A percentile compares a stretch with the other conserved stretches of the same genome.
Evolutionary conservation across 2,888 invertebrate genomes (phyloP).

Genomic region (Osmoderma eremita): DNA sequence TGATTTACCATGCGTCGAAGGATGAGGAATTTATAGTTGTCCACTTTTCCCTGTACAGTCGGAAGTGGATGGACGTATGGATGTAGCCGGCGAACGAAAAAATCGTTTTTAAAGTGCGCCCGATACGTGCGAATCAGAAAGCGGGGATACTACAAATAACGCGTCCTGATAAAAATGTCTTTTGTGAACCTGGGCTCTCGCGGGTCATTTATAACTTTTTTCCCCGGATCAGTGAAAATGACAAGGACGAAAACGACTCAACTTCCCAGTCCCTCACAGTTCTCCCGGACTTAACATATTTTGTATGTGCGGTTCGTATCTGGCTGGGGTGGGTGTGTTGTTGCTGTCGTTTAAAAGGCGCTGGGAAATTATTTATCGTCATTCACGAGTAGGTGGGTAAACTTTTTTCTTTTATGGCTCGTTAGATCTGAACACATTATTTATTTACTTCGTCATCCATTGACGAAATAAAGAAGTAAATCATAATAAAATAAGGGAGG

Average conservation of each 20-base stretch:
- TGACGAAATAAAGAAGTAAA: too few relatives aligned
- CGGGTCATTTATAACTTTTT: slow-evolving; percentile 33
- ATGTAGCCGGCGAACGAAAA: not conserved
- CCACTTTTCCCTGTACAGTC: not conserved
- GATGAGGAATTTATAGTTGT: slow-evolving; percentile 3
- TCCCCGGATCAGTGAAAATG: slow-evolving; percentile 22
- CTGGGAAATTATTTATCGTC: slow-evolving; percentile 1
- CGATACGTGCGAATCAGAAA: slow-evolving; percentile 17
- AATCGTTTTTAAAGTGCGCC: slow-evolving; percentile 4
- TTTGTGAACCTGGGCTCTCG: slow-evolving; percentile 19
- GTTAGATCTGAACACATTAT: slow-evolving; percentile 25
- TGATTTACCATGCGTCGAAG: not conserved
- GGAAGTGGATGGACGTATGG: not conserved
- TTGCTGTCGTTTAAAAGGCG: slow-evolving; percentile 3
- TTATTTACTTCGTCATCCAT: too few relatives aligned
- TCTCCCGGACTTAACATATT: not conserved
- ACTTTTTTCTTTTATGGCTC: slow-evolving; percentile 5
- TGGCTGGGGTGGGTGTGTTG: not conserved
- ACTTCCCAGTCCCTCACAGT: slow-evolving; percentile 2
- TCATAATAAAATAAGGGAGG: too few relatives aligned
- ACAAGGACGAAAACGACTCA: slow-evolving; percentile 26
- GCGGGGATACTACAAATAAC: slow-evolving; percentile 22
- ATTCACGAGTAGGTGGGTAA: not conserved
- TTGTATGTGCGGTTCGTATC: not conserved
- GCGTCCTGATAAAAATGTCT: slow-evolving; percentile 29